Conservation (phyloP, 2,888 invertebrate genomes). For the Megalurothrips usitatus region DNA sequence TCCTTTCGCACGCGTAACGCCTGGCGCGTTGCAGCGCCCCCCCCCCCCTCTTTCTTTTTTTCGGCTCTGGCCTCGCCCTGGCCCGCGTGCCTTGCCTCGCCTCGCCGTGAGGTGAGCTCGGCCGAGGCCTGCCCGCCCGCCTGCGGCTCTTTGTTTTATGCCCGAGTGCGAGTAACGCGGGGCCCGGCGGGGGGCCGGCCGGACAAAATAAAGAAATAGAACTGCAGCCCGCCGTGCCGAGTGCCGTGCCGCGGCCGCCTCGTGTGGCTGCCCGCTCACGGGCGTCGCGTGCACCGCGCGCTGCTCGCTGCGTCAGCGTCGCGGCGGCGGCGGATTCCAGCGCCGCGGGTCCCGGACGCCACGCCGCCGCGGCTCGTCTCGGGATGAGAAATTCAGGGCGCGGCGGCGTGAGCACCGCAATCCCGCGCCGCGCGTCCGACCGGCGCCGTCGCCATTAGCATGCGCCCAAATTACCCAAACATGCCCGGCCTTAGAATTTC, state of each 20-base stretch:
- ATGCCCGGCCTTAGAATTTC: constrained; percentile 15
- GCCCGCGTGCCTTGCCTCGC: not conserved
- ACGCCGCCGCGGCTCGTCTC: no score
- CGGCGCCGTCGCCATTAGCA: not conserved
- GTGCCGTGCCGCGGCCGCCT: not conserved
- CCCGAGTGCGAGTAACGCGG: not conserved
- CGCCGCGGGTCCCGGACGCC: no score
- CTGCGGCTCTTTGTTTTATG: constrained; percentile 11
- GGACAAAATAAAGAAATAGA: not conserved
- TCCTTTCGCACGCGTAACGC: constrained; percentile 13
- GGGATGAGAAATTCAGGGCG: no score
- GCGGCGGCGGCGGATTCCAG: not conserved
- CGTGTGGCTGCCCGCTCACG: no score
- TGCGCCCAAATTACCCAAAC: constrained; percentile 5
- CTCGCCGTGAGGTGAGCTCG: not conserved
- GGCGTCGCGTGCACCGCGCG: no score
- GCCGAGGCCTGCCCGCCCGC: not conserved
- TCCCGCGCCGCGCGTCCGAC: not conserved
- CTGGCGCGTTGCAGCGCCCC: not conserved
- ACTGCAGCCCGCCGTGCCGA: not conserved
- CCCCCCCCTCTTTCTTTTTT: no score
- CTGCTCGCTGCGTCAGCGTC: not conserved
- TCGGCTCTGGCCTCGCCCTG: no score
- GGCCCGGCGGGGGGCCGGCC: not conserved
- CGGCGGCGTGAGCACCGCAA: not conserved